Evolutionary conservation across 2,113 vertebrate species (phyloP).

Genomic region (Lonchura striata): DNA sequence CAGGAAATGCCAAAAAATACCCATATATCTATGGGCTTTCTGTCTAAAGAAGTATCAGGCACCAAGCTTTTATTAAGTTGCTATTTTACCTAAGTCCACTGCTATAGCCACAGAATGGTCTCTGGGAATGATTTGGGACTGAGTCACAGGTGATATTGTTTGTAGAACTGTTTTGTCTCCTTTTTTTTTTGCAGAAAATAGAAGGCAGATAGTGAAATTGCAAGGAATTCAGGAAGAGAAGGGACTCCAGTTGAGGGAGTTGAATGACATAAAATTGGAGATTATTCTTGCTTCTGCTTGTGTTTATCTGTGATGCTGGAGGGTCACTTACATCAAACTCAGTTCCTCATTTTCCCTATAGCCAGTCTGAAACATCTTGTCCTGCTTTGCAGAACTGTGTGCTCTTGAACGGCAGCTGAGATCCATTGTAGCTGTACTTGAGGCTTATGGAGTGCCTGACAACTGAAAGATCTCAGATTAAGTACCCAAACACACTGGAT

Average conservation of each 20-base stretch:
- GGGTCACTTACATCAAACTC: neutral
- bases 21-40: neutral
- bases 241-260: neutral
- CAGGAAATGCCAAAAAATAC: neutral
- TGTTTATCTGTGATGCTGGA: neutral
- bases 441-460: neutral
- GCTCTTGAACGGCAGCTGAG: neutral
- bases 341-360: neutral
- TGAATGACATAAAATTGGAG: neutral
- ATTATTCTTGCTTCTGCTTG: neutral
- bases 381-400: neutral
- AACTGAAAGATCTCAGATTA: conserved; percentile 4
- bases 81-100: neutral
- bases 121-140: neutral
- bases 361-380: neutral
- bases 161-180: neutral
- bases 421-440: neutral
- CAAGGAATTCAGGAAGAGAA: neutral
- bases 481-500: neutral
- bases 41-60: neutral
- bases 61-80: neutral
- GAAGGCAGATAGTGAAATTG: neutral
- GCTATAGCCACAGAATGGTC: neutral
- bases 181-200: neutral
- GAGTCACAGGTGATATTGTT: neutral